Conservation (phyloP, 2,113 vertebrate genomes). For the Trematocara variabile region DNA sequence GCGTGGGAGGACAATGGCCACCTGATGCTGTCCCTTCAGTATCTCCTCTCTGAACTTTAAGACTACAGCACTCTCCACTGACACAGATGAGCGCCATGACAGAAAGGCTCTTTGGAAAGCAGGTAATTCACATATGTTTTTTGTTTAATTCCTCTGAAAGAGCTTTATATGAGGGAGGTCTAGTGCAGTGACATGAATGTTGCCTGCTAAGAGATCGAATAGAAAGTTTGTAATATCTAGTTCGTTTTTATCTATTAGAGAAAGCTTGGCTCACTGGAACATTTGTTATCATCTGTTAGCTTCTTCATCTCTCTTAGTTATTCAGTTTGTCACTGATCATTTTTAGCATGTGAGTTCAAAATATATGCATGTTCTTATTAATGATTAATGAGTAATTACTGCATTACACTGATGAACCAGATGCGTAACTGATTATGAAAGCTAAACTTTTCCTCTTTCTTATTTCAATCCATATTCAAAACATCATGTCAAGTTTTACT, state of each 20-base stretch:
- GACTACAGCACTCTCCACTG: background rate
- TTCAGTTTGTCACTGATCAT: background rate
- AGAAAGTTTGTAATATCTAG: background rate
- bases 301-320: background rate
- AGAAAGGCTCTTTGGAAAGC: background rate
- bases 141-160: background rate
- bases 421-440: background rate
- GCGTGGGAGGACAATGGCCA: conserved; percentile 24
- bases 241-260: background rate
- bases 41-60: conserved; percentile 28
- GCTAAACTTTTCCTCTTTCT: background rate
- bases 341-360: background rate
- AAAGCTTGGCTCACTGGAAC: background rate
- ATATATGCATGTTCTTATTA: background rate
- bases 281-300: background rate
- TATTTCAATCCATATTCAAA: background rate
- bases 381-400: background rate
- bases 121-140: conserved; percentile 1
- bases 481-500: background rate
- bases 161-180: background rate
- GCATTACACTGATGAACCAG: background rate
- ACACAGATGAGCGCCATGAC: background rate
- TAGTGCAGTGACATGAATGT: background rate
- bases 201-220: background rate
- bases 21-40: background rate